These are phyloP conservation scores for Dryoscopus gambensis DNA, from an alignment of 2,113 vertebrate genomes.

Conservation along the genomic window DNA sequence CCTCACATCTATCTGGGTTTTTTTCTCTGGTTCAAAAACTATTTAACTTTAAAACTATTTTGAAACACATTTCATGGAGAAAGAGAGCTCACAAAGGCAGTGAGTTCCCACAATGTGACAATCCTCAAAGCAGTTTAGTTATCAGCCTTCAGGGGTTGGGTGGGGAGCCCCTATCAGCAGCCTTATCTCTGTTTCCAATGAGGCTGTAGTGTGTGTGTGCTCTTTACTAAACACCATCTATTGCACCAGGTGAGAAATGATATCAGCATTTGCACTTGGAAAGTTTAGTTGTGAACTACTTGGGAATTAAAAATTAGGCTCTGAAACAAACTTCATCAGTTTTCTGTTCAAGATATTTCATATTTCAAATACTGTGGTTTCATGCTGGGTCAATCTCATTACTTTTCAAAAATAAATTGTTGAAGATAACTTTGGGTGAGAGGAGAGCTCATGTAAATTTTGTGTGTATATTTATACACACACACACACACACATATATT, in stretches of 20 bases:
- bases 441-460: neutral
- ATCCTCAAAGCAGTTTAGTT: neutral
- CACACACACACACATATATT: too few species aligned
- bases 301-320: neutral
- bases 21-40: neutral
- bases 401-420: neutral
- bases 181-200: fast-evolving
- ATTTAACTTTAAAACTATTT: neutral
- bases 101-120: neutral
- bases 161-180: neutral
- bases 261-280: neutral
- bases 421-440: neutral
- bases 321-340: neutral
- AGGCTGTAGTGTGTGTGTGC: neutral
- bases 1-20: fast-evolving
- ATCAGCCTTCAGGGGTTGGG: neutral
- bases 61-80: neutral
- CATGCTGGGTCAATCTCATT: neutral
- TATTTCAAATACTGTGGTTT: neutral
- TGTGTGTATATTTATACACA: neutral
- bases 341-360: neutral
- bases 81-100: neutral
- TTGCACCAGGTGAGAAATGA: neutral
- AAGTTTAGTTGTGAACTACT: neutral
- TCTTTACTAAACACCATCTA: neutral